Percentiles rank a stretch among this genome's conserved stretches.
Evolutionary conservation across 2,888 invertebrate genomes (phyloP).

Genomic region (Limnephilus rhombicus): DNA sequence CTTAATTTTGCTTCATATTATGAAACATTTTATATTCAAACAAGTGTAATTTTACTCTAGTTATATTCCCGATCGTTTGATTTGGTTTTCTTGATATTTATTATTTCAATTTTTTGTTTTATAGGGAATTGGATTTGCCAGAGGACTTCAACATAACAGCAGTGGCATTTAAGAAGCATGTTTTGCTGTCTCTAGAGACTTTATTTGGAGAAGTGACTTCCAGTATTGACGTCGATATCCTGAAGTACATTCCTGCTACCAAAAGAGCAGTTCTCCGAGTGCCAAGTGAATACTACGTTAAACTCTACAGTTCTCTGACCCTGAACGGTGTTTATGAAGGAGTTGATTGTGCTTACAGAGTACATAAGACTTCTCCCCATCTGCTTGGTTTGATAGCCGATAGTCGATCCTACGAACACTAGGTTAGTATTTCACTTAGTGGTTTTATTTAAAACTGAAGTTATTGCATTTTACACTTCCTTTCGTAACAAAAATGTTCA

Average conservation of each 20-base stretch:
- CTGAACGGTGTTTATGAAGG: slow-evolving; percentile 74
- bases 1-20: slow-evolving; percentile 16
- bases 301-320: slow-evolving; percentile 79
- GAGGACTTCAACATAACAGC: slow-evolving; percentile 67
- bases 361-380: slow-evolving; percentile 76
- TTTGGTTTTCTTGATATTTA: slow-evolving; percentile 7
- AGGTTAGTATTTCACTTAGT: slow-evolving; percentile 58
- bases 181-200: slow-evolving; percentile 75
- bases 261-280: slow-evolving; percentile 78
- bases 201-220: slow-evolving; percentile 80
- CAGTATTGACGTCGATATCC: slow-evolving; percentile 76
- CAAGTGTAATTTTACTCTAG: neutral
- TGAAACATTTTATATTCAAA: neutral
- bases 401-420: slow-evolving; percentile 71
- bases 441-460: neutral
- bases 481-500: neutral
- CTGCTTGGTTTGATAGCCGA: slow-evolving; percentile 70
- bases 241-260: slow-evolving; percentile 76
- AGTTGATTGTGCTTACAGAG: slow-evolving; percentile 75
- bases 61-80: neutral
- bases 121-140: slow-evolving; percentile 74
- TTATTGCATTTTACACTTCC: neutral
- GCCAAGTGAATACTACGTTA: slow-evolving; percentile 76
- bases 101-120: slow-evolving; percentile 41
- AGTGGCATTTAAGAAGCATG: slow-evolving; percentile 78